These are phyloP conservation scores for Dolichopus griseipennis DNA, from an alignment of 2,888 invertebrate species.

Conservation along the genomic window DNA sequence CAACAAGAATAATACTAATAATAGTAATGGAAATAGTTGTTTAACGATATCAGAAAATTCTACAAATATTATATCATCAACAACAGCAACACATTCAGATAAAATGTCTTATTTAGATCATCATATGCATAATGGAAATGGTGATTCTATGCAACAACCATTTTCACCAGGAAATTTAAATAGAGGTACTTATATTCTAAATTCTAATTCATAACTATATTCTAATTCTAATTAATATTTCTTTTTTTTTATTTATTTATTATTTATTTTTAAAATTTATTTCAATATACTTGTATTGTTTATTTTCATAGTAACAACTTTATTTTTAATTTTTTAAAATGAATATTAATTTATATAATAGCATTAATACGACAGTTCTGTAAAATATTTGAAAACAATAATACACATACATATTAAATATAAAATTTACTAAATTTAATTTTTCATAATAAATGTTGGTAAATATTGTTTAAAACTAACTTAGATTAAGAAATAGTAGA, in stretches of 20 bases:
- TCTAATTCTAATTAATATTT: no score
- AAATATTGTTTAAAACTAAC: no score
- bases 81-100: constrained; percentile 22
- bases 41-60: constrained; percentile 27
- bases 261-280: no score
- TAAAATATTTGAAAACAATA: no score
- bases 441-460: no score
- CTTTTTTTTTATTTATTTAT: no score
- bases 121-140: constrained; percentile 16
- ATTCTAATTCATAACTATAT: constrained; percentile 19
- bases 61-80: constrained; percentile 46
- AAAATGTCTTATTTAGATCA: constrained; percentile 19
- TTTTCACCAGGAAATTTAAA: constrained; percentile 68
- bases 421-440: no score
- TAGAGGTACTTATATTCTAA: constrained; percentile 61
- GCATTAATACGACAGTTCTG: neutral
- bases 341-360: no score
- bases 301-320: neutral
- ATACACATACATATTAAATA: no score
- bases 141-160: constrained; percentile 39
- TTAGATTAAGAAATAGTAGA: no score
- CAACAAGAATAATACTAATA: constrained; percentile 9
- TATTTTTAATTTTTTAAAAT: no score
- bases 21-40: constrained; percentile 12
- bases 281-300: neutral